phyloP scores from a whole-genome alignment of 1,140 invertebrate genomes.

The Amyelois transitella region DNA sequence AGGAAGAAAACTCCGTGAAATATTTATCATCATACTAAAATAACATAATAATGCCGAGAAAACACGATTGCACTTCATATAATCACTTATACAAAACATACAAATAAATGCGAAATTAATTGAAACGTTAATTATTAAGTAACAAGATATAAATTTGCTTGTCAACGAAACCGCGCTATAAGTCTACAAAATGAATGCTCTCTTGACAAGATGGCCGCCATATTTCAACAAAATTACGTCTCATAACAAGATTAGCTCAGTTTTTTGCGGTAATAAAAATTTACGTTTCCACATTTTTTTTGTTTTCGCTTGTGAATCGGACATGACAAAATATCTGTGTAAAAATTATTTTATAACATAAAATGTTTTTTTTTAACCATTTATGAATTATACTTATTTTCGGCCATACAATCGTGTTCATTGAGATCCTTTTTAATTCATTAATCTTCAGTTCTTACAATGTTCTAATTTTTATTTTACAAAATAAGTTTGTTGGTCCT shows the following conservation, averaged over 20 bases:
- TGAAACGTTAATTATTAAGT: background rate
- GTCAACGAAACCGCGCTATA: slow-evolving; percentile 1
- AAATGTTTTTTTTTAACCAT: too few relatives aligned
- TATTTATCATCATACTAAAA: background rate
- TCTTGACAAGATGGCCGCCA: slow-evolving; percentile 28
- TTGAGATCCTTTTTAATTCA: too few relatives aligned
- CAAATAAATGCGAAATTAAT: background rate
- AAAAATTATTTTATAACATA: too few relatives aligned
- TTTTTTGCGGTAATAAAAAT: slow-evolving; percentile 17
- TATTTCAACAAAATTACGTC: slow-evolving; percentile 30
- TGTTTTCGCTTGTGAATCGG: background rate
- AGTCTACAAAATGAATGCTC: slow-evolving; percentile 26
- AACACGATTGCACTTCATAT: background rate
- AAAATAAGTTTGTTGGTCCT: too few relatives aligned
- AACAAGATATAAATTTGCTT: background rate
- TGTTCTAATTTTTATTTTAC: too few relatives aligned
- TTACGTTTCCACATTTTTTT: slow-evolving; percentile 4
- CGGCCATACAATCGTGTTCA: too few relatives aligned
- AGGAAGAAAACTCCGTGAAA: background rate
- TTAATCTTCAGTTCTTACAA: too few relatives aligned
- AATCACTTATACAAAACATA: background rate
- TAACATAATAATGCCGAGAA: background rate
- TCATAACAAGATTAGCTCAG: slow-evolving; percentile 25
- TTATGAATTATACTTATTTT: too few relatives aligned
- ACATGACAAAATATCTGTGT: too few relatives aligned